A percentile compares a stretch with the other conserved stretches of the same genome.
These are phyloP conservation scores for Mercenaria mercenaria DNA, from an alignment of 1,140 invertebrate genomes.

Conservation along the genomic window DNA sequence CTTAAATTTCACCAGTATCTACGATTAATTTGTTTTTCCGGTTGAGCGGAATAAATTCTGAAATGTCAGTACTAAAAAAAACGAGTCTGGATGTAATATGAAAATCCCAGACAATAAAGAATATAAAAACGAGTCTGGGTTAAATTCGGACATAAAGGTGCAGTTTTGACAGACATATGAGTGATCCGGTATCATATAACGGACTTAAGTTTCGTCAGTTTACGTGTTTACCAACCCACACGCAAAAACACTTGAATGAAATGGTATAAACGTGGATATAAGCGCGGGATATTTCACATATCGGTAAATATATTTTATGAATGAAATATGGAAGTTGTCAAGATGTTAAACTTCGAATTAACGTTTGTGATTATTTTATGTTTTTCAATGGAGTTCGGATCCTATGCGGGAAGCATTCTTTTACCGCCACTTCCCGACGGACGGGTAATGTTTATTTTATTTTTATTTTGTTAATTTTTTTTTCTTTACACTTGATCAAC, in stretches of 20 bases:
- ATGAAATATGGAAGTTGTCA: conserved; percentile 13
- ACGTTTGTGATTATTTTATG: neutral
- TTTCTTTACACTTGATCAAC: no score
- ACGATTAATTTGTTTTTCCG: no score
- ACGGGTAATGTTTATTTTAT: neutral
- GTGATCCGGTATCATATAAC: no score
- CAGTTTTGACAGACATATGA: no score
- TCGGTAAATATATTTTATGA: conserved; percentile 25
- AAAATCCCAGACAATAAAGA: no score
- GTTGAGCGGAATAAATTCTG: no score
- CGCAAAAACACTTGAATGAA: conserved; percentile 23
- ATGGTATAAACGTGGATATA: conserved; percentile 2
- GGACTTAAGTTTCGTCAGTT: neutral
- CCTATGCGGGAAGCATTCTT: neutral
- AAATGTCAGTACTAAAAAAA: no score
- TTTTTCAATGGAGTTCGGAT: neutral
- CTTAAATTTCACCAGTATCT: no score
- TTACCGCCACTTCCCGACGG: neutral
- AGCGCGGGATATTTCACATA: neutral
- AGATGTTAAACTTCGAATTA: neutral
- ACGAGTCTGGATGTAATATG: no score
- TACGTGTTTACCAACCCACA: conserved; percentile 3
- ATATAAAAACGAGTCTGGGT: no score
- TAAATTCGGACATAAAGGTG: no score
- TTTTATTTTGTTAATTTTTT: no score